Evolutionary conservation across 2,888 invertebrate genomes (phyloP), one percentile per base, ranked within the genome.

Genomic region (Athalia rosae): DNA sequence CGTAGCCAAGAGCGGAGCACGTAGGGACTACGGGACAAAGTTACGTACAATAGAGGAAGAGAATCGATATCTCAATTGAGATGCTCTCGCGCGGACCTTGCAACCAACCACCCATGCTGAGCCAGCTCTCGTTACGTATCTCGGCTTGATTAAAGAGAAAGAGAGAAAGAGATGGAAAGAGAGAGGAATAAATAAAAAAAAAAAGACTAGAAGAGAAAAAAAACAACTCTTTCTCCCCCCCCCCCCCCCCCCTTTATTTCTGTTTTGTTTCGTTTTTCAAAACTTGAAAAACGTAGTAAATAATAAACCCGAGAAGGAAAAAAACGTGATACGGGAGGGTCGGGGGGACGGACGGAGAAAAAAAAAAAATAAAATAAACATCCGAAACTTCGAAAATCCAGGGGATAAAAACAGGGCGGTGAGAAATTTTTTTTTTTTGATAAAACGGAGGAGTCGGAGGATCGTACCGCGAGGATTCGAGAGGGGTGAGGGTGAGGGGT

Each of bases 41-140:
- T n/a, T n/a, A 15, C 11, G 28, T 74, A 74, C 74, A 74, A 74
- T 61, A 74, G 74, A 47, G 15, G 41, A 62, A 47, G 58, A 58
- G 45, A 74, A 74, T 74, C 74, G 74, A 74, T 74, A 74, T 59
- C 74, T 74, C 61, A 74, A 74, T 74, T 74, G 74, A 74, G 74
- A 74, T 74, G 74, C 74, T 74, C 61, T 59, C 59, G 62, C 74
- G 71, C 74, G 61, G 61, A 56, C 56, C 58, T 58, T 71, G 41
- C 53, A 62, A n/a, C 28, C 62, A 50, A 28, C 50, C 66, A 66
- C 50, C 15, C 28, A 66, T 66, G 9, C 15, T 47, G 13, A 43
- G 7, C 50, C 11, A 9, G 41, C 28, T 28, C 58, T 41, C 58
- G 53, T 9, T n/a, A 45, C 71, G 58, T 41, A 56, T 71, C 71